Evolutionary conservation across 2,888 invertebrate genomes (phyloP).

Genomic region (Lepidonotus clava): DNA sequence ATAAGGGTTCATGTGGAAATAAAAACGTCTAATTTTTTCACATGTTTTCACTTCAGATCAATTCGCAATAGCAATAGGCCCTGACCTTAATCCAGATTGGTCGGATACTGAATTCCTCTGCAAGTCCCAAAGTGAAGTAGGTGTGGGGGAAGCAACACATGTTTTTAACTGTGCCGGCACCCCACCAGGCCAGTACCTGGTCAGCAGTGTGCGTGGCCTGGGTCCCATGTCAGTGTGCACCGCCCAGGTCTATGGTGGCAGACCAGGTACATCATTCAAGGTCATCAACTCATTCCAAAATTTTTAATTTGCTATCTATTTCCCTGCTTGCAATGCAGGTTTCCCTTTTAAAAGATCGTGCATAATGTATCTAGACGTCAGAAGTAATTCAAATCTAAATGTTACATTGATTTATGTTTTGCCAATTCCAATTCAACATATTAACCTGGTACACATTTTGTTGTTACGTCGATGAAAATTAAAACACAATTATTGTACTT

Average conservation of each 20-base stretch:
- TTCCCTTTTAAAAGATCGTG: too few species aligned
- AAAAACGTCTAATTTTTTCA: too few species aligned
- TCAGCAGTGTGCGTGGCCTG: constrained; percentile 15
- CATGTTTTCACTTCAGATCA: too few species aligned
- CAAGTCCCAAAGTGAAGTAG: not conserved
- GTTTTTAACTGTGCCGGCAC: constrained; percentile 31
- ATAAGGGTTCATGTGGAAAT: too few species aligned
- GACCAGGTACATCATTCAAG: constrained; percentile 3
- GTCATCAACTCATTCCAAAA: not conserved
- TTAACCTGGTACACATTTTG: too few species aligned
- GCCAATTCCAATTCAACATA: too few species aligned
- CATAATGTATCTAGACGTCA: too few species aligned
- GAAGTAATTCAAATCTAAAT: too few species aligned
- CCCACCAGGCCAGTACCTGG: not conserved
- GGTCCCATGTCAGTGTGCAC: constrained; percentile 36
- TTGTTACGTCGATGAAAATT: too few species aligned
- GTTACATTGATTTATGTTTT: too few species aligned
- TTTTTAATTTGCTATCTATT: not conserved
- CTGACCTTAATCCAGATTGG: not conserved
- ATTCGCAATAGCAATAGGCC: not conserved
- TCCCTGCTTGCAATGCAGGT: too few species aligned
- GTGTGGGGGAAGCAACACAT: not conserved
- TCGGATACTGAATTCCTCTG: not conserved
- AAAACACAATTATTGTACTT: too few species aligned
- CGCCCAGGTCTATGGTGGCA: constrained; percentile 10